phyloP scores from a whole-genome alignment of 2,888 invertebrate genomes.

The Trichopria drosophilae region DNA sequence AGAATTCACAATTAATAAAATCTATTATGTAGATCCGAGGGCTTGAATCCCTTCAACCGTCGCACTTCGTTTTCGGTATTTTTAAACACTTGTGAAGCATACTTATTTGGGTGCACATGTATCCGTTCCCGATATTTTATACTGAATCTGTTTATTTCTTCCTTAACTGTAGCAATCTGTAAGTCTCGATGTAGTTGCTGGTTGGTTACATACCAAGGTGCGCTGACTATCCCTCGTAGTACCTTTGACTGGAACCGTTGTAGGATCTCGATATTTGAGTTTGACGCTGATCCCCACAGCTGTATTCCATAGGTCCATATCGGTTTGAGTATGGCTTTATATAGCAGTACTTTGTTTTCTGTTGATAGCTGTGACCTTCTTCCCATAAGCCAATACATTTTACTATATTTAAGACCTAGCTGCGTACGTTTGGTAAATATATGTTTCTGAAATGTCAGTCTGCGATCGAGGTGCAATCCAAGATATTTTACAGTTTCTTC shows the following conservation, averaged over 20 bases:
- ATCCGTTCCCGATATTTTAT: too few species aligned
- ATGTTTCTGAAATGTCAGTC: slow-evolving; percentile 3
- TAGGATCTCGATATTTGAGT: slow-evolving; percentile 8
- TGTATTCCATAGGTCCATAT: slow-evolving; percentile 8
- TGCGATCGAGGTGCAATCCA: slow-evolving; percentile 28
- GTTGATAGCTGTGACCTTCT: too few species aligned
- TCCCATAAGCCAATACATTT: slow-evolving; percentile 18
- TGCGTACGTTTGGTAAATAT: slow-evolving; percentile 2
- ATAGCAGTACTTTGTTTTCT: neutral
- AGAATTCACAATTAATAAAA: too few species aligned
- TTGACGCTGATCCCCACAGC: slow-evolving; percentile 6
- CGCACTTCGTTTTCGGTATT: too few species aligned
- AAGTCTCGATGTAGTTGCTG: neutral
- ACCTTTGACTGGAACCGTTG: slow-evolving; percentile 12
- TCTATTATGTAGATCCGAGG: too few species aligned
- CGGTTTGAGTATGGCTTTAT: slow-evolving; percentile 9
- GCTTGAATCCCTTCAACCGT: too few species aligned
- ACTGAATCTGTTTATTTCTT: neutral
- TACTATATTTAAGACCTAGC: slow-evolving; percentile 4
- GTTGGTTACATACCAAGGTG: slow-evolving; percentile 13
- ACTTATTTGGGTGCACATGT: too few species aligned
- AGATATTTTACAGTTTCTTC: slow-evolving; percentile 32
- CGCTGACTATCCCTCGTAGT: slow-evolving; percentile 1
- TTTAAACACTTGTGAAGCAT: too few species aligned
- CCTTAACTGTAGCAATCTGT: neutral